Evolutionary conservation across 2,797 vertebrate species (phyloP).

Genomic region (Rachycentron canadum): DNA sequence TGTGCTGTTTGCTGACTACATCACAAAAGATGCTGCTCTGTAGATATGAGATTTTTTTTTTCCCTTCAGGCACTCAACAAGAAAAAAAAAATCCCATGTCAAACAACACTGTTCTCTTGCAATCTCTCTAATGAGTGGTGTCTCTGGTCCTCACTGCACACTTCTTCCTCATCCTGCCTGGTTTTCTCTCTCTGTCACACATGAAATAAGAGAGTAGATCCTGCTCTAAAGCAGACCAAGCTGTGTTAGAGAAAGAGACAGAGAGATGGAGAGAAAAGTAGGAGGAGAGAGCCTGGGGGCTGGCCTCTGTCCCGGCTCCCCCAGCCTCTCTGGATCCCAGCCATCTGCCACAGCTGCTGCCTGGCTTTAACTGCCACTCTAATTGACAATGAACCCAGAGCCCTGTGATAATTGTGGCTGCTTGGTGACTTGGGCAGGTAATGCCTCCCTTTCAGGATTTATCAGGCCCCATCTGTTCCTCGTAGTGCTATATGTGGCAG

Average conservation of each 20-base stretch:
- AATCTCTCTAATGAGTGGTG: constrained; percentile 52
- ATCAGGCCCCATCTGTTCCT: constrained; percentile 92
- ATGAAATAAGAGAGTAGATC: constrained; percentile 44
- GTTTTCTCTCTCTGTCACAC: constrained; percentile 34
- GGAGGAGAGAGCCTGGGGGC: constrained; percentile 83
- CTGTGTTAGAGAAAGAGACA: constrained; percentile 47
- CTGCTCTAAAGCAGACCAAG: constrained; percentile 56
- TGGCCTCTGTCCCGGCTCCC: constrained; percentile 90
- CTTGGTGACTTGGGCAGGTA: constrained; percentile 91
- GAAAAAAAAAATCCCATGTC: constrained; percentile 32
- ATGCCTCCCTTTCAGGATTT: constrained; percentile 92
- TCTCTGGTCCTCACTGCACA: constrained; percentile 24
- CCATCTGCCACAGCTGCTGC: constrained; percentile 98
- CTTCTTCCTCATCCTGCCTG: constrained; percentile 29
- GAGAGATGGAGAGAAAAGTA: constrained; percentile 61
- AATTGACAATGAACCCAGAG: constrained; percentile 95
- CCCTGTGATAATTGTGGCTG: constrained; percentile 92
- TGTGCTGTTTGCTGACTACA: constrained; percentile 51
- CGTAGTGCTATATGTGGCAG: constrained; percentile 75
- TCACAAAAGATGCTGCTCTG: constrained; percentile 41
- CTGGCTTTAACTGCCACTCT: constrained; percentile 90
- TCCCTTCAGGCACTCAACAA: constrained; percentile 9
- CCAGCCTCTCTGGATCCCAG: constrained; percentile 90
- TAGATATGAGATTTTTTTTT: constrained; percentile 18
- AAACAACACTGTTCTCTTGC: constrained; percentile 40